Base-by-base conservation (phyloP, 2,113 vertebrate species). In the Hyperoodon ampullatus region DNA sequence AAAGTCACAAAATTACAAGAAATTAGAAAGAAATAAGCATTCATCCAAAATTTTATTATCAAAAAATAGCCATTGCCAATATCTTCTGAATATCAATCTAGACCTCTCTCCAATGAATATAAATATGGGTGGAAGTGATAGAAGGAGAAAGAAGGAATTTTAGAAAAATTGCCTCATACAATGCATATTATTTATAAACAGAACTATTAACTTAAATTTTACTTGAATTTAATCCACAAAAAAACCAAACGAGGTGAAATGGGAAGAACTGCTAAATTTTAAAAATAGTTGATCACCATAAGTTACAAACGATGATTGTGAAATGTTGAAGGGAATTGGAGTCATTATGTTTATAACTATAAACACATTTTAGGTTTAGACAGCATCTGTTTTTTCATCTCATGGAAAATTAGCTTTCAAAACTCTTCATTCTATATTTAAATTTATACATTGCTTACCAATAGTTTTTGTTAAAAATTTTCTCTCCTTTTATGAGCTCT, bases 1-100 rank as follows among this genome's bases (percentile, higher is more conserved):
- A 88, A 89, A 47, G 16, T 65, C 39, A 80, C 47, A 82, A 77
- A 85, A 50, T 82, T 65, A 75, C 1, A 47, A 72, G 86, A 84
- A 74, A 10, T 61, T 39, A 44, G 35, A 11, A 63, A 47, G 58
- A 26, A 39, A 35, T 53, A 89, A 72, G 14, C n/a, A 18, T 19
- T 42, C 28, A 23, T 6, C 23, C 58, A 19, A 28, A 35, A 24
- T 74, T 65, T 47, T 11, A 12, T 39, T 58, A 39, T 44, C 39
- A 15, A 61, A 77, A 66, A 23, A 7, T 3, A n/a, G 53, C 11
- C 47, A 6, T 61, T 21, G 21, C 5, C 1, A 0, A 1, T 3
- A 14, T 28, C 30, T 14, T 85, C 42, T 39, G 44, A 35, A 13
- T 19, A 2, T 26, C 24, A 4, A 4, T 33, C 24, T 42, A 8